These are phyloP conservation scores for Zoanthus solanderi DNA, from an alignment of 92 coral and sea anemone genomes.

Conservation along the genomic window DNA sequence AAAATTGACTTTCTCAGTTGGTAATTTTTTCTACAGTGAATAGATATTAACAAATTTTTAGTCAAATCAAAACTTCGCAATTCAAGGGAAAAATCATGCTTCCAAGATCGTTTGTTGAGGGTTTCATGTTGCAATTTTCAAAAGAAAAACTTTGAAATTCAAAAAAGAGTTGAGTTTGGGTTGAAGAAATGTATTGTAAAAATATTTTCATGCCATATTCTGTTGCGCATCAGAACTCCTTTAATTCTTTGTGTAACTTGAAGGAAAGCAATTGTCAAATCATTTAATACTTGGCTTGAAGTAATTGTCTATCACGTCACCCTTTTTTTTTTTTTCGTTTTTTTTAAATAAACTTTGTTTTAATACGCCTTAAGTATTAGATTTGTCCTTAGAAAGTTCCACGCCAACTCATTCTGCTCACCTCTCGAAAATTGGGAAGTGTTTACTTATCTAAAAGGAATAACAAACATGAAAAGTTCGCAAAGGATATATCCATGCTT, in stretches of 20 bases:
- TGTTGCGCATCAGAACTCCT: background rate
- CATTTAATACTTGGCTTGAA: background rate
- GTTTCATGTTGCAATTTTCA: background rate
- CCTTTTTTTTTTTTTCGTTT: background rate
- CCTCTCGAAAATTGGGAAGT: background rate
- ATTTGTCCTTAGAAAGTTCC: background rate
- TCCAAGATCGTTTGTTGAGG: no score
- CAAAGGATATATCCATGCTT: background rate
- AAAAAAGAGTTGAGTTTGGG: background rate
- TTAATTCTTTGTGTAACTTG: background rate
- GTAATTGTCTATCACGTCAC: background rate
- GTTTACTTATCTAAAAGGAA: background rate
- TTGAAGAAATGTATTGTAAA: background rate
- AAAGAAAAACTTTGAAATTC: background rate
- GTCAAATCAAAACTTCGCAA: no score
- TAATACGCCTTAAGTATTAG: background rate
- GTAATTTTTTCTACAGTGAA: conserved; percentile 2
- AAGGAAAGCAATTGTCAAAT: background rate
- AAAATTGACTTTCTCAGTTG: conserved; percentile 5
- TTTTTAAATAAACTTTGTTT: conserved; percentile 7
- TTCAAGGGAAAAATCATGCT: no score
- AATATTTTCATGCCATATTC: background rate
- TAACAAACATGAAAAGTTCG: background rate
- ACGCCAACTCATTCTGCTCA: background rate
- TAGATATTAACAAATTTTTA: background rate